Base-by-base conservation (phyloP, 2,888 invertebrate species). In the Hemicrepidius hirtus region DNA sequence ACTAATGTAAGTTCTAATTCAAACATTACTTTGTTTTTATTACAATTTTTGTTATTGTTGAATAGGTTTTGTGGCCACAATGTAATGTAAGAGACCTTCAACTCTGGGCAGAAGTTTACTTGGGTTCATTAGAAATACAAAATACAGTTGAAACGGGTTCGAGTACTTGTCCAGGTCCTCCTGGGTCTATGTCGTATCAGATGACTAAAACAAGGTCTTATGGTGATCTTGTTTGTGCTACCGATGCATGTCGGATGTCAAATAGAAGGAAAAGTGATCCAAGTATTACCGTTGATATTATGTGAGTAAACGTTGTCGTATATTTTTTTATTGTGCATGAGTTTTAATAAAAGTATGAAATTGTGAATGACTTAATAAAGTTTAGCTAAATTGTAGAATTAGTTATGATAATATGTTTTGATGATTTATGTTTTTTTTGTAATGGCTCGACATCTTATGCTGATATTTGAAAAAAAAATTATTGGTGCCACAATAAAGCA, bases 181-280 rank as follows among this genome's bases (percentile, higher is more conserved):
- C 86, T 79, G 91, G 91, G 71, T 84, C 91, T 73, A 76, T 80
- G 28, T 79, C 82, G 0, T 79, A 81, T 53, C 81, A 82, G 74
- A 92, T 94, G 92, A 92, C 92, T 0, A 96, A 96, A 84, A 95
- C 96, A 20, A 89, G 95, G 80, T 96, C 96, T 0, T 96, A 94
- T 85, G 96, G 95, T 76, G 95, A 97, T 86, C 87, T 97, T 68
- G 88, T 93, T 76, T 91, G 89, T 72, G 92, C 92, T 68, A 90
- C 90, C 24, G 91, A 91, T 83, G 86, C 86, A 59, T 85, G 87
- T 66, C 84, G 83, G n/a, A 80, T 82, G 80, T 78, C 80, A 6
- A 92, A 92, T 77, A 88, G 97, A 70, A 89, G 96, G 75, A 93
- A 93, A 78, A 96, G 96, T 85, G 96, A 97, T 87, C 96, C 97